These are phyloP conservation scores for Cantharis lateralis DNA, from an alignment of 2,888 invertebrate species.

Conservation along the genomic window DNA sequence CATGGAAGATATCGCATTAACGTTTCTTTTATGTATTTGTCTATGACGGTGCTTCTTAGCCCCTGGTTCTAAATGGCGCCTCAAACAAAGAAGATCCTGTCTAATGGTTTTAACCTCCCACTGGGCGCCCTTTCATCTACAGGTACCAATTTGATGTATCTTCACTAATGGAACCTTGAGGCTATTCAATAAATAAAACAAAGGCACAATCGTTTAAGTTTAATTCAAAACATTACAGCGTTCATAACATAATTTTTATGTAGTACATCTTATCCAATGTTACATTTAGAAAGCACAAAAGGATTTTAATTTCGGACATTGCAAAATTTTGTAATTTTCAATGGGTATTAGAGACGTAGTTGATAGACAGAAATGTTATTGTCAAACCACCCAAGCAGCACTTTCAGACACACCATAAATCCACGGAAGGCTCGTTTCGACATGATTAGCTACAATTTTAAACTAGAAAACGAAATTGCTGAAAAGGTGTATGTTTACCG, in stretches of 20 bases:
- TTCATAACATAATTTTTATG: neutral
- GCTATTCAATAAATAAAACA: neutral
- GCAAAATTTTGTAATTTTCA: neutral
- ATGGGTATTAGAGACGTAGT: neutral
- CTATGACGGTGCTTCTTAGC: slow-evolving; percentile 23
- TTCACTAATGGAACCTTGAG: slow-evolving; percentile 6
- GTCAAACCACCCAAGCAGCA: slow-evolving; percentile 29
- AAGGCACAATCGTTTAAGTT: neutral
- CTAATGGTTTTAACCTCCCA: slow-evolving; percentile 33
- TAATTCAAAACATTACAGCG: neutral
- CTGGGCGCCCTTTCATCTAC: slow-evolving; percentile 28
- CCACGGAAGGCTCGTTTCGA: slow-evolving; percentile 27
- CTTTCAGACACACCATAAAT: slow-evolving; percentile 13
- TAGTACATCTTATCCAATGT: neutral
- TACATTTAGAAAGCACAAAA: neutral
- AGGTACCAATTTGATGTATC: slow-evolving; percentile 26
- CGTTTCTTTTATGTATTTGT: slow-evolving; percentile 5
- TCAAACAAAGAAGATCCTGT: slow-evolving; percentile 29
- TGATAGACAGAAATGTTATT: neutral
- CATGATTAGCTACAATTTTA: slow-evolving; percentile 38
- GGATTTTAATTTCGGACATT: neutral
- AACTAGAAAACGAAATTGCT: slow-evolving; percentile 28
- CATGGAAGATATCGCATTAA: neutral
- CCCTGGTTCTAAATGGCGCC: slow-evolving; percentile 30
- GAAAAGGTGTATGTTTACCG: slow-evolving; percentile 35